Percentiles rank a stretch among this genome's conserved stretches.
Evolutionary conservation across 2,888 invertebrate species (phyloP).

Genomic region (Mythimna vitellina): DNA sequence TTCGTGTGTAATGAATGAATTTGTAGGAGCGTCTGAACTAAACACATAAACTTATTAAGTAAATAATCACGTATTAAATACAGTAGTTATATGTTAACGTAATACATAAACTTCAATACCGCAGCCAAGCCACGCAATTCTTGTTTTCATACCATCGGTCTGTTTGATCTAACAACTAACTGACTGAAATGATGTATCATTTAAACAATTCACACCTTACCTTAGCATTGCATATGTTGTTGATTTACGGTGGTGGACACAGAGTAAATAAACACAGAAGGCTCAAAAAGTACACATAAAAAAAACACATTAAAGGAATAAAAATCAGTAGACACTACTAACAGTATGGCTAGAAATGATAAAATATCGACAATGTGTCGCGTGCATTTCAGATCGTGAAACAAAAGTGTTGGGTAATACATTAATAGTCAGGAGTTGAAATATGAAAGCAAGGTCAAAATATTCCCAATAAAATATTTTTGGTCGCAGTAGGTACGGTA

Average conservation of each 20-base stretch:
- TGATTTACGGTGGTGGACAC: conserved; percentile 23
- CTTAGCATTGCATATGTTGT: conserved; percentile 43
- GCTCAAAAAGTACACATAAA: too few species aligned
- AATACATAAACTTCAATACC: conserved; percentile 14
- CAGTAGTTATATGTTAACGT: conserved; percentile 16
- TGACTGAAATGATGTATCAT: conserved; percentile 54
- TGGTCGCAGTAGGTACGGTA: not conserved
- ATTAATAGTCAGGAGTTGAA: conserved; percentile 6
- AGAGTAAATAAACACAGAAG: conserved; percentile 27
- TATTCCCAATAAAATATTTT: not conserved
- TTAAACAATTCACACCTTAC: conserved; percentile 50
- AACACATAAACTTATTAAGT: conserved; percentile 3
- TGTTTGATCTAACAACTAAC: conserved; percentile 52
- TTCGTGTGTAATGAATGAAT: not conserved
- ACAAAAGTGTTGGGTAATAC: conserved; percentile 17
- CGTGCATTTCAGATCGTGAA: conserved; percentile 24
- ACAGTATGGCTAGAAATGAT: not conserved
- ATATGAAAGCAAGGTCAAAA: conserved; percentile 26
- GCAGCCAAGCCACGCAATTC: conserved; percentile 12
- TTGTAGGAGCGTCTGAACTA: not conserved
- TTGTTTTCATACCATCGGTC: conserved; percentile 28
- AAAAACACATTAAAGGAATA: not conserved
- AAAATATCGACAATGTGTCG: conserved; percentile 8
- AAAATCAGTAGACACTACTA: not conserved
- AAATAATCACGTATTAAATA: conserved; percentile 22